A percentile compares a stretch with the other conserved stretches of the same genome.
Evolutionary conservation across 2,888 invertebrate species (phyloP).

Genomic region (Drosophila sordidapex): DNA sequence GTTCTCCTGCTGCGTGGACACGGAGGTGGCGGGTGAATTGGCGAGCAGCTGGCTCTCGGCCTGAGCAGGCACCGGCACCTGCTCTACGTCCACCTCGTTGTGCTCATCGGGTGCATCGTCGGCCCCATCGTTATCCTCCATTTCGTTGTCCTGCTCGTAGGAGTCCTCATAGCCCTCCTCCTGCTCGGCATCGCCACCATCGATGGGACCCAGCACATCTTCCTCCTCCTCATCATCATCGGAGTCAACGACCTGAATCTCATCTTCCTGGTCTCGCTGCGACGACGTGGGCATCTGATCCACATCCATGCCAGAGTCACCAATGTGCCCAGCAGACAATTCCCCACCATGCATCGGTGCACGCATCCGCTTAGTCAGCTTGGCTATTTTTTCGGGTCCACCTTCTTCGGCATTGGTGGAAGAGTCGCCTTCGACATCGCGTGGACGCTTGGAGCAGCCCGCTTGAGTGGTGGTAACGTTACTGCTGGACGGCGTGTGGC

Average conservation of each 20-base stretch:
- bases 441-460: constrained; percentile 86
- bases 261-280: constrained; percentile 94
- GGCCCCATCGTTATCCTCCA: constrained; percentile 86
- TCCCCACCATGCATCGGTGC: constrained; percentile 79
- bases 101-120: constrained; percentile 85
- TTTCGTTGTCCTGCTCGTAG: constrained; percentile 86
- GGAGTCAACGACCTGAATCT: constrained; percentile 92
- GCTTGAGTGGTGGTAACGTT: constrained; percentile 89
- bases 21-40: constrained; percentile 58
- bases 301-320: constrained; percentile 87
- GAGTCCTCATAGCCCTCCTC: constrained; percentile 87
- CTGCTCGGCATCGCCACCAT: constrained; percentile 86
- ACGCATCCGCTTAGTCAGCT: constrained; percentile 83
- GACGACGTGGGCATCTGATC: constrained; percentile 95
- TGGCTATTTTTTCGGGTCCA: constrained; percentile 80
- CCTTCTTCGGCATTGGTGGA: constrained; percentile 85
- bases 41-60: constrained; percentile 60
- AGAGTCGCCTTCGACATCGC: constrained; percentile 87
- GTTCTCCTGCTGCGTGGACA: constrained; percentile 83
- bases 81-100: constrained; percentile 89
- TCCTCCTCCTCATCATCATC: constrained; percentile 90
- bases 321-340: constrained; percentile 85
- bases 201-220: constrained; percentile 84
- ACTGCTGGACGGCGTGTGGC: constrained; percentile 87
- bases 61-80: constrained; percentile 86